Evolutionary conservation across 2,113 vertebrate species (phyloP).

Genomic region (Dasyprocta punctata): DNA sequence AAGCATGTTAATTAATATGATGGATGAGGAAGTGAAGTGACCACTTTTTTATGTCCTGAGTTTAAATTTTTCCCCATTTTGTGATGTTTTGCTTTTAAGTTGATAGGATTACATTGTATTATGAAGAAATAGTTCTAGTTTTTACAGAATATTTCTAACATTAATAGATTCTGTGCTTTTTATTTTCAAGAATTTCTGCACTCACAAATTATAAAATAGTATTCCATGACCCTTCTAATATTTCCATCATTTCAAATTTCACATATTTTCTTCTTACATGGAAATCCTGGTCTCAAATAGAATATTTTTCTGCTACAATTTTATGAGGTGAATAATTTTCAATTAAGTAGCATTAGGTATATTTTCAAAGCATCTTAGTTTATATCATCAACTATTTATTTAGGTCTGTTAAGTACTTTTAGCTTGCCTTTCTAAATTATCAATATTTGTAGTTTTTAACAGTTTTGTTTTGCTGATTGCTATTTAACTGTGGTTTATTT

Average conservation of each 20-base stretch:
- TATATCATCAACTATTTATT: neutral
- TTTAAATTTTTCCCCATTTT: neutral
- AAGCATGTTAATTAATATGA: slow-evolving; percentile 4
- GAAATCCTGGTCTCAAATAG: neutral
- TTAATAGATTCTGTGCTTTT: neutral
- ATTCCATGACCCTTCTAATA: neutral
- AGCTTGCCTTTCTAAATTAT: neutral
- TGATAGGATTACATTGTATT: neutral
- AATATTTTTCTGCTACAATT: neutral
- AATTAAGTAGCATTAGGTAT: neutral
- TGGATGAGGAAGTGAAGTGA: neutral
- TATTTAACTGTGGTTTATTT: slow-evolving; percentile 26
- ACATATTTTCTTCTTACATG: neutral
- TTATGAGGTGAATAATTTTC: neutral
- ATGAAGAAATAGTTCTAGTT: neutral
- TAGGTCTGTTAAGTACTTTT: neutral
- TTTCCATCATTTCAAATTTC: neutral
- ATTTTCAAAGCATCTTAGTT: neutral
- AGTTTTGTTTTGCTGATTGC: neutral
- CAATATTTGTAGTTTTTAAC: neutral
- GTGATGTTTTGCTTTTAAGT: neutral
- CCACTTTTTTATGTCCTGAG: neutral
- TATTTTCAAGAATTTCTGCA: neutral
- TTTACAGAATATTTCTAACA: neutral
- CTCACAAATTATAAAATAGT: neutral